Evolutionary conservation across 2,113 vertebrate species (phyloP).

Genomic region (Phocoena sinus): DNA sequence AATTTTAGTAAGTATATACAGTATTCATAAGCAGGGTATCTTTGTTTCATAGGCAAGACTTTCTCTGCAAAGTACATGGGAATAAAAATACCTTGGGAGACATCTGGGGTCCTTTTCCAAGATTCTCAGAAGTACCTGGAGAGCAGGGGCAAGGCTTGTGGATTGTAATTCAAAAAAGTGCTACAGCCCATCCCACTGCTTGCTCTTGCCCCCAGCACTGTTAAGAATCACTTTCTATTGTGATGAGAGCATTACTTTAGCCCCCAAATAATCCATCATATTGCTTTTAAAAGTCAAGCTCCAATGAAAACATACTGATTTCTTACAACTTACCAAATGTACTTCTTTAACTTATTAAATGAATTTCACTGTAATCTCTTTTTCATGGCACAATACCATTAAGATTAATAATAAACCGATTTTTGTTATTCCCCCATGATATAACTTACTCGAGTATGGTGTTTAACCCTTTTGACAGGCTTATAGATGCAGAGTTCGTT

Average conservation of each 20-base stretch:
- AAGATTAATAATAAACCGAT: not conserved
- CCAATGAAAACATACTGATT: not conserved
- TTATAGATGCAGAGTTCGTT: conserved; percentile 14
- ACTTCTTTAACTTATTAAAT: not conserved
- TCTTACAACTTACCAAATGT: not conserved
- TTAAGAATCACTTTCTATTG: not conserved
- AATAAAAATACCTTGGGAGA: not conserved
- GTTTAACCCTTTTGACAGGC: not conserved
- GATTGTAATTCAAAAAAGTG: not conserved
- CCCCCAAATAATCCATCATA: not conserved
- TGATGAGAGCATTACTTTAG: not conserved
- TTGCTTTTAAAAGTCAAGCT: conserved; percentile 2
- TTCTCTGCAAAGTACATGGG: not conserved
- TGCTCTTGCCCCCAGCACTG: not conserved
- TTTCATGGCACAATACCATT: not conserved
- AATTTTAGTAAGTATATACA: not conserved
- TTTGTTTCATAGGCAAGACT: not conserved
- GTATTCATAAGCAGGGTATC: not conserved
- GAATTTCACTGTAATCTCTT: not conserved
- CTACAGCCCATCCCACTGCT: not conserved
- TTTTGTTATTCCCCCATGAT: not conserved
- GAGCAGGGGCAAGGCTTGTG: not conserved
- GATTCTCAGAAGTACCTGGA: not conserved
- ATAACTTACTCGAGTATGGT: not conserved
- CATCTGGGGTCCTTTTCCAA: not conserved